Evolutionary conservation across 2,113 vertebrate species (phyloP).

Genomic region (Ameiurus melas): DNA sequence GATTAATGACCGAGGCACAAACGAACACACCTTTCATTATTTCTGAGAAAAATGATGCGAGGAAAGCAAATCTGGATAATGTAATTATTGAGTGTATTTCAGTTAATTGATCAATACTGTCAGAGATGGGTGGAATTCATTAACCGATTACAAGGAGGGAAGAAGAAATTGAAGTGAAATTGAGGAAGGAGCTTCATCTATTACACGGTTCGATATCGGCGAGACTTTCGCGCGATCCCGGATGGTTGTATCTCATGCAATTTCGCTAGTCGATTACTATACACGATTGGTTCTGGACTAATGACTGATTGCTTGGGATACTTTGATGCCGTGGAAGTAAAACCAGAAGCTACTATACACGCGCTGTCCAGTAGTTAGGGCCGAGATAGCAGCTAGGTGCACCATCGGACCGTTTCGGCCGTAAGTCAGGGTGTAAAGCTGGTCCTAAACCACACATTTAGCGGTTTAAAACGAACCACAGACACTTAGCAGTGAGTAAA

Average conservation of each 20-base stretch:
- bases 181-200: conserved; percentile 5
- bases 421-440: not conserved
- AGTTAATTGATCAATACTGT: conserved; percentile 42
- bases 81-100: conserved; percentile 38
- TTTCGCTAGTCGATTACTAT: not conserved
- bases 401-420: not conserved
- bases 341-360: not conserved
- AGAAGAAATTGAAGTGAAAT: not conserved
- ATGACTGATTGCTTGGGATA: not conserved
- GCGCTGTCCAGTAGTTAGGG: not conserved
- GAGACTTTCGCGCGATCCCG: not conserved
- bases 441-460: not conserved
- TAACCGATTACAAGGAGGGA: conserved; percentile 20
- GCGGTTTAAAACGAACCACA: not conserved
- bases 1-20: conserved; percentile 45
- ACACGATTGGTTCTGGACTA: not conserved
- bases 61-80: conserved; percentile 19
- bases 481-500: not conserved
- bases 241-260: not conserved
- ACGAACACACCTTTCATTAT: conserved; percentile 17
- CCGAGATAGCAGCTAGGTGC: not conserved
- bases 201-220: not conserved
- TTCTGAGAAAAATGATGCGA: conserved; percentile 15
- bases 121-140: conserved; percentile 23
- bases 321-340: not conserved